These are phyloP conservation scores for Heliconius hermathena DNA, from an alignment of 1,140 invertebrate species.

Conservation along the genomic window DNA sequence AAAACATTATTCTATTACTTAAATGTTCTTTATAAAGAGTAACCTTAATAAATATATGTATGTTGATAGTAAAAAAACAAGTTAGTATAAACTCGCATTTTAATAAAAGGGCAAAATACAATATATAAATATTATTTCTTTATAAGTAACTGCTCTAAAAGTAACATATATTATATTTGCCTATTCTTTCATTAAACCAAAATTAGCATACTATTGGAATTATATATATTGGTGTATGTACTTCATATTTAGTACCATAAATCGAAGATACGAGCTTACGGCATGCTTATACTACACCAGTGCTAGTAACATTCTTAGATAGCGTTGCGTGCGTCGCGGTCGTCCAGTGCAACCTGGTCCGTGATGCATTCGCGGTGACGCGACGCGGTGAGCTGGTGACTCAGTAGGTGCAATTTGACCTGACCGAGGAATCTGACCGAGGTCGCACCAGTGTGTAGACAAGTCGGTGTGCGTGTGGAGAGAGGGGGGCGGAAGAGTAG, in stretches of 20 bases:
- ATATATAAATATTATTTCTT: too few relatives aligned
- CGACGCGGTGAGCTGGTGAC: background rate
- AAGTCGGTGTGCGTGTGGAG: background rate
- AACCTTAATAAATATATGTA: background rate
- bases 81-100: too few relatives aligned
- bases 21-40: background rate
- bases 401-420: slow-evolving; percentile 22
- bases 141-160: too few relatives aligned
- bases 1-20: background rate
- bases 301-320: too few relatives aligned
- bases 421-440: slow-evolving; percentile 23
- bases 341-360: background rate
- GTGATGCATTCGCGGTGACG: background rate
- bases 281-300: too few relatives aligned
- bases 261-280: too few relatives aligned
- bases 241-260: too few relatives aligned
- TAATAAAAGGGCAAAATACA: too few relatives aligned
- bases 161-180: too few relatives aligned
- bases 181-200: background rate
- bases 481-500: background rate
- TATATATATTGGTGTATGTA: too few relatives aligned
- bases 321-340: too few relatives aligned
- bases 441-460: slow-evolving; percentile 2
- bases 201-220: background rate
- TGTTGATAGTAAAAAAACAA: background rate